A percentile compares a stretch with the other conserved stretches of the same genome.
These are phyloP conservation scores for Latheticus oryzae DNA, from an alignment of 2,888 invertebrate genomes.

Conservation along the genomic window DNA sequence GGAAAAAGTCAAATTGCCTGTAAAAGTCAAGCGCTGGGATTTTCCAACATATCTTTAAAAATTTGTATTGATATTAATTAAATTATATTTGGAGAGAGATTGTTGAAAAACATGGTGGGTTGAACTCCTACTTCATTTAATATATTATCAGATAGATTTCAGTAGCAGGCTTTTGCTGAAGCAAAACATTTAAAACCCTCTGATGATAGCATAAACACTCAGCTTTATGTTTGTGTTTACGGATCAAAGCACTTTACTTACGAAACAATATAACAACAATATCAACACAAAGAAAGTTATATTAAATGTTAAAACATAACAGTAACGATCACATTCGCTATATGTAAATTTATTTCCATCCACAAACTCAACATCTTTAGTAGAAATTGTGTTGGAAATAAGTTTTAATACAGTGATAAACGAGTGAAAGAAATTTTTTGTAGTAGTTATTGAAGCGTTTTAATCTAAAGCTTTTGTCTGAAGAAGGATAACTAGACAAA, in stretches of 20 bases:
- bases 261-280: constrained; percentile 9
- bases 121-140: too few species aligned
- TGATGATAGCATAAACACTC: constrained; percentile 18
- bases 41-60: too few species aligned
- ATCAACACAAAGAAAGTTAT: constrained; percentile 6
- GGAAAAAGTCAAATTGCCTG: constrained; percentile 27
- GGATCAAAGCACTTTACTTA: constrained; percentile 15
- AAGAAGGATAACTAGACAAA: constrained; percentile 22
- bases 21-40: too few species aligned
- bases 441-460: constrained; percentile 11
- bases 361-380: too few species aligned
- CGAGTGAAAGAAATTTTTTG: neutral
- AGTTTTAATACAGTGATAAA: too few species aligned
- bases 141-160: constrained; percentile 18
- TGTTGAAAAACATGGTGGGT: too few species aligned
- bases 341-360: constrained; percentile 12
- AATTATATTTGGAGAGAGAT: too few species aligned
- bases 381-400: too few species aligned
- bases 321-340: constrained; percentile 2
- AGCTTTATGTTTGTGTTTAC: constrained; percentile 10
- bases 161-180: constrained; percentile 1
- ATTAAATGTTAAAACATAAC: too few species aligned
- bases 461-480: constrained; percentile 2
- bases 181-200: constrained; percentile 13
- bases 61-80: too few species aligned